Conservation (phyloP, 2,113 vertebrate species). For the Nothobranchius furzeri region DNA sequence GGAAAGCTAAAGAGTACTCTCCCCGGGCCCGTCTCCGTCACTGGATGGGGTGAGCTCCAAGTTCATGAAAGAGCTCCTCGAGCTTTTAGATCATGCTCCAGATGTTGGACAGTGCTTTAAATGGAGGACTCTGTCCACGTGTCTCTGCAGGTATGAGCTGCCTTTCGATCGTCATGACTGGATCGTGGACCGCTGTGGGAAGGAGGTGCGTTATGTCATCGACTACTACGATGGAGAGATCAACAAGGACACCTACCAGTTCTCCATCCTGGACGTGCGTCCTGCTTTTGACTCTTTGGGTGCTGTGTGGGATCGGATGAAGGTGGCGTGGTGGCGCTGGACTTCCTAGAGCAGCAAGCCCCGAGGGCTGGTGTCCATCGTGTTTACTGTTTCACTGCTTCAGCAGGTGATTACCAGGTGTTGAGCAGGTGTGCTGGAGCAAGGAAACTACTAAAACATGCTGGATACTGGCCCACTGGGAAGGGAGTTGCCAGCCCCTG, state of each 20-base stretch:
- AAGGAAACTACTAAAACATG: too few relatives aligned
- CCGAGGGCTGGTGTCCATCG: too few relatives aligned
- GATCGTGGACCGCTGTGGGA: conserved; percentile 93
- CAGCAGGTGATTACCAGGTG: too few relatives aligned
- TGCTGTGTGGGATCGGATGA: conserved; percentile 94
- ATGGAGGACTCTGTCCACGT: neutral
- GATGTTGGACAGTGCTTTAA: too few relatives aligned
- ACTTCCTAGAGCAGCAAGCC: conserved; percentile 78
- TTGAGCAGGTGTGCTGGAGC: too few relatives aligned
- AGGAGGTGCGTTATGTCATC: conserved; percentile 91
- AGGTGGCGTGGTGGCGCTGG: conserved; percentile 96
- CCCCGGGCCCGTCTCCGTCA: conserved; percentile 90
- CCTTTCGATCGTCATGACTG: conserved; percentile 96
- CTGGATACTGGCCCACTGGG: too few relatives aligned
- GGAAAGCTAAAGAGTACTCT: conserved; percentile 92
- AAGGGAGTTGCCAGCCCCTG: too few relatives aligned
- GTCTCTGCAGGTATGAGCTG: conserved; percentile 86
- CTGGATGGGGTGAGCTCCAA: conserved; percentile 89
- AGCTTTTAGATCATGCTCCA: too few relatives aligned
- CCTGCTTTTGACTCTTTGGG: conserved; percentile 89
- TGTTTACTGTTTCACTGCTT: too few relatives aligned
- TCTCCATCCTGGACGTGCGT: conserved; percentile 93
- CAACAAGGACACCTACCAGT: conserved; percentile 85
- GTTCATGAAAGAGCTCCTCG: too few relatives aligned
- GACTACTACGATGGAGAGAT: conserved; percentile 95